phyloP scores from a whole-genome alignment of 1,140 invertebrate genomes.

The Caerostris darwini region DNA sequence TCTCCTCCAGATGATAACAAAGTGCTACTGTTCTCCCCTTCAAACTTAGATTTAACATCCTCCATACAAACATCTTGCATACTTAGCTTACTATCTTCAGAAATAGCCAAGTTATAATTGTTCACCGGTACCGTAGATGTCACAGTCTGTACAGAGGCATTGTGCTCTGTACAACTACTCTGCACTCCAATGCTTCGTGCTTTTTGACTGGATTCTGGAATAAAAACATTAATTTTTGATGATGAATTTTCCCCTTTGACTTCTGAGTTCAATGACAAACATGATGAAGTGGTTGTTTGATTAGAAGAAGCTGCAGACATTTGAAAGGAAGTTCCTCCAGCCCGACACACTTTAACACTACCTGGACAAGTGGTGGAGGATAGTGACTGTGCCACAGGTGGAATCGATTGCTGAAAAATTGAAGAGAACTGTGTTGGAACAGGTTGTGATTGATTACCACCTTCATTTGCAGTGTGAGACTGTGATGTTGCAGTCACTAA shows the following conservation, averaged over 20 bases:
- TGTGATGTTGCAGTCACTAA: constrained; percentile 57
- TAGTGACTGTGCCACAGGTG: constrained; percentile 70
- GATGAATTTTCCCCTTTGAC: constrained; percentile 35
- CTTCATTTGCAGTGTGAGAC: constrained; percentile 55
- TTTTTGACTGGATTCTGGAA: constrained; percentile 60
- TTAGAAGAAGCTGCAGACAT: constrained; percentile 19
- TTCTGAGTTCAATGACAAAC: not conserved
- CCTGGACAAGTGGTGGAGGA: constrained; percentile 58
- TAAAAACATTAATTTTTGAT: not conserved
- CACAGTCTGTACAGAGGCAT: constrained; percentile 72
- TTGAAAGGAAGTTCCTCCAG: constrained; percentile 42
- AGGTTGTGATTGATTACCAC: constrained; percentile 5
- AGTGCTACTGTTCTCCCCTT: constrained; percentile 71
- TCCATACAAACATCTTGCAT: constrained; percentile 53
- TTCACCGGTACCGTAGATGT: constrained; percentile 55
- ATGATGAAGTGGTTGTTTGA: constrained; percentile 22
- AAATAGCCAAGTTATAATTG: not conserved
- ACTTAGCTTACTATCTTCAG: constrained; percentile 32
- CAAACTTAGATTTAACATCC: constrained; percentile 60
- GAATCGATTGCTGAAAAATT: constrained; percentile 64
- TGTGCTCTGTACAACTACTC: constrained; percentile 75
- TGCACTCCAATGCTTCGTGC: constrained; percentile 77
- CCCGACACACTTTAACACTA: constrained; percentile 31
- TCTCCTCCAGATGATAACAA: constrained; percentile 72
- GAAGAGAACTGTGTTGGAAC: constrained; percentile 54